Evolutionary conservation across 2,113 vertebrate species (phyloP), one percentile per base, ranked within the genome.

Genomic region (Saguinus midas): DNA sequence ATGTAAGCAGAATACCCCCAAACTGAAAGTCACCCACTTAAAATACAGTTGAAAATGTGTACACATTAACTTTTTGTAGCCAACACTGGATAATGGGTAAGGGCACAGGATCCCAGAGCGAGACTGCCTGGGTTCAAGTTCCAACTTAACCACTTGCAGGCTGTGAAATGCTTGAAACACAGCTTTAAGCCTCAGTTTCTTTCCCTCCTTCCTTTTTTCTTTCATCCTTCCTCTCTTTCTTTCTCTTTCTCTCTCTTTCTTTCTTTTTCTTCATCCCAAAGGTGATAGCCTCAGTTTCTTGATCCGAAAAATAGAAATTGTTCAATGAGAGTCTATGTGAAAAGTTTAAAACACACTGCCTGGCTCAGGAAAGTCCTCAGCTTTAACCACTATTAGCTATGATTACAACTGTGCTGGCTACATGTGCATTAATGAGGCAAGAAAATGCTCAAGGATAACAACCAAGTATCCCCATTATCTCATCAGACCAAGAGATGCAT

Each of bases 1-100:
- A 16, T n/a, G 32, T 83, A 83, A 61, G 52, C 55, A 72, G 61
- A 90, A 87, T 87, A 93, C 3, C 72, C 66, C 61, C 76, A 75
- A 94, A 91, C 61, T 57, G 81, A 75, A 50, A 94, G 52, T 73
- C 92, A 78, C 35, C 37, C 55, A 27, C 45, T 83, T 66, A 73
- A 94, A 68, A 90, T 25, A 32, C 23, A 87, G 57, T 90, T 37
- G 61, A 80, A 92, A 75, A 72, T 58, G 68, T 2, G 37, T 35
- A 37, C 45, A 3, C 21, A 1, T 94, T 90, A 50, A 68, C 75
- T 96, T 52, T 75, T 43, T 40, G 40, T 25, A 90, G 84, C 45
- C 80, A 70, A 48, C 78, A 50, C 48, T 76, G 55, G 48, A 6
- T 43, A 78, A 35, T 52, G 20, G 45, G 37, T 79, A 84, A 88